Percentiles rank a stretch among this genome's conserved stretches.
Conservation (phyloP, 2,113 vertebrate species). For the Cricetomys ansorgei region DNA sequence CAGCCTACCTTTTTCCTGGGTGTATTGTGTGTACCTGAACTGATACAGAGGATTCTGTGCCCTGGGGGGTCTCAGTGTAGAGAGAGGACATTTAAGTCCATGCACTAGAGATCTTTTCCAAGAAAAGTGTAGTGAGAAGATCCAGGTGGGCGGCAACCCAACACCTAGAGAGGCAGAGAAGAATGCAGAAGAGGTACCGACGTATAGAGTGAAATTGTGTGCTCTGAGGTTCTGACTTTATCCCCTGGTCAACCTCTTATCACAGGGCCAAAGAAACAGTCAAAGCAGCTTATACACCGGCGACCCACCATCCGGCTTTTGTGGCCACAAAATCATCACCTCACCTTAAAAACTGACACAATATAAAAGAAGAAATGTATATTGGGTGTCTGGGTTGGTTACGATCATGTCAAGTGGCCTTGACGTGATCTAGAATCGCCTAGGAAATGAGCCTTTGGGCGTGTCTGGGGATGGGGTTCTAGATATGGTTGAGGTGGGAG, state of each 20-base stretch:
- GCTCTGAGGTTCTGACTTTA: neutral
- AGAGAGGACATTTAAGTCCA: neutral
- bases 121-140: neutral
- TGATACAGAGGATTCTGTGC: neutral
- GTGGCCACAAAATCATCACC: neutral
- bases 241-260: neutral
- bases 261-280: neutral
- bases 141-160: neutral
- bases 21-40: neutral
- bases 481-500: neutral
- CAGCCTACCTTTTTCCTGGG: neutral
- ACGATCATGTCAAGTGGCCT: neutral
- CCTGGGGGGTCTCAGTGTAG: neutral
- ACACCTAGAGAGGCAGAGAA: neutral
- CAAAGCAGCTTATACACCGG: neutral
- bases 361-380: no score
- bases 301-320: no score
- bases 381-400: neutral
- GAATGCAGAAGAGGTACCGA: neutral
- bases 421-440: neutral
- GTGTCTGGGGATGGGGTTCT: neutral
- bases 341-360: neutral
- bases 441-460: neutral
- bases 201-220: no score
- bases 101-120: neutral